Evolutionary conservation across 2,888 invertebrate species (phyloP).

Genomic region (Graphium colonna): DNA sequence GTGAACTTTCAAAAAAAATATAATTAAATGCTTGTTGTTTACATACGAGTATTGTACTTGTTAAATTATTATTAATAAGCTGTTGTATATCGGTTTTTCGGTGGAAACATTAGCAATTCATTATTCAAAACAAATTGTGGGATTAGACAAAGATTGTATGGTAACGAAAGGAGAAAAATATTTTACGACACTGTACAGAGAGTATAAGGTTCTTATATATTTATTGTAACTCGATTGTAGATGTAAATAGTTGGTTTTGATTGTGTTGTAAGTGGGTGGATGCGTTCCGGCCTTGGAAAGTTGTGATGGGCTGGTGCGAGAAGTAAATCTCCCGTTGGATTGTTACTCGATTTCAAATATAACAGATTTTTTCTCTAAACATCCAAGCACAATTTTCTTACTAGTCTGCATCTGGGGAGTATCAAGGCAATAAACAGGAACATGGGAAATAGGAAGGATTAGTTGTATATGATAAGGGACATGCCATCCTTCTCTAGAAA

Average conservation of each 20-base stretch:
- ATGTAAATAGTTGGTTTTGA: conserved; percentile 51
- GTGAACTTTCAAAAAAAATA: not conserved
- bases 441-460: not conserved
- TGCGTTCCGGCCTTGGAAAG: conserved; percentile 5
- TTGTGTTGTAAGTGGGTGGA: conserved; percentile 27
- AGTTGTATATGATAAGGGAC: not conserved
- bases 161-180: conserved; percentile 28
- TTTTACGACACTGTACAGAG: conserved; percentile 65
- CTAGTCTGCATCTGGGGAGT: not conserved
- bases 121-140: not conserved
- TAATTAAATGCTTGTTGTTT: not conserved
- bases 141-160: conserved; percentile 45
- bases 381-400: not conserved
- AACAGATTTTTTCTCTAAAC: not conserved
- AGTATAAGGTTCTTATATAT: conserved; percentile 68
- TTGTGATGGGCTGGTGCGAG: not conserved
- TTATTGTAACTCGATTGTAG: conserved; percentile 59
- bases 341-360: not conserved
- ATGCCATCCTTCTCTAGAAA: not conserved
- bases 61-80: not conserved
- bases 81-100: not conserved
- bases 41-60: not conserved
- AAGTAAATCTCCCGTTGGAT: not conserved
- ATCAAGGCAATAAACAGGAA: not conserved
- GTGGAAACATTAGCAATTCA: not conserved